phyloP scores from a whole-genome alignment of 2,113 vertebrate species.

The Nerophis lumbriciformis region DNA sequence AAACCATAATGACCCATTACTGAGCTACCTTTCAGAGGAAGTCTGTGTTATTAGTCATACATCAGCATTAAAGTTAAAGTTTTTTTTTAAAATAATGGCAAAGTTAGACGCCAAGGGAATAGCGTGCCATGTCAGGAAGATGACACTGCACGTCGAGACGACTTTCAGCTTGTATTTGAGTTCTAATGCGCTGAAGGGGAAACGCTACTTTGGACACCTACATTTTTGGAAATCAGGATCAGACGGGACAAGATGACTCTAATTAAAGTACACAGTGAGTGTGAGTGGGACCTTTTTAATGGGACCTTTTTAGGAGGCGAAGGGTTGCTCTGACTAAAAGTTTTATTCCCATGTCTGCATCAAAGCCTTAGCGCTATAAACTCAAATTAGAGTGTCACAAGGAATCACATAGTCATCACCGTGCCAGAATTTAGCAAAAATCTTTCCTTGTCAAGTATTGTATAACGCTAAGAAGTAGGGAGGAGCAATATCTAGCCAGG shows the following conservation, averaged over 20 bases:
- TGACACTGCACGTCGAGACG: constrained; percentile 4
- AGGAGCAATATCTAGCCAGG: constrained; percentile 61
- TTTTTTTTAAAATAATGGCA: constrained; percentile 7
- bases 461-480: constrained; percentile 61
- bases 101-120: constrained; percentile 3
- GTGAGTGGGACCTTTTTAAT: constrained; percentile 47
- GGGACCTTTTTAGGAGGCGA: constrained; percentile 21
- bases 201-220: constrained; percentile 14
- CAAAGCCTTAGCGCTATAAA: constrained; percentile 52
- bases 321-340: constrained; percentile 50
- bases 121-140: constrained; percentile 11
- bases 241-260: constrained; percentile 33
- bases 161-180: constrained; percentile 25
- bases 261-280: constrained; percentile 49
- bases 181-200: constrained; percentile 33
- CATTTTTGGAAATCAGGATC: constrained; percentile 36
- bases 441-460: constrained; percentile 66
- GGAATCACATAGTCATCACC: constrained; percentile 57
- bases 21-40: constrained; percentile 1
- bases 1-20: background rate
- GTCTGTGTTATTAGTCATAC: background rate
- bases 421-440: constrained; percentile 51
- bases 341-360: constrained; percentile 57
- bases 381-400: constrained; percentile 65
- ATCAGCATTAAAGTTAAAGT: constrained; percentile 8